These are phyloP conservation scores for Drosophila arawakana DNA, from an alignment of 1,140 invertebrate genomes.

Conservation along the genomic window DNA sequence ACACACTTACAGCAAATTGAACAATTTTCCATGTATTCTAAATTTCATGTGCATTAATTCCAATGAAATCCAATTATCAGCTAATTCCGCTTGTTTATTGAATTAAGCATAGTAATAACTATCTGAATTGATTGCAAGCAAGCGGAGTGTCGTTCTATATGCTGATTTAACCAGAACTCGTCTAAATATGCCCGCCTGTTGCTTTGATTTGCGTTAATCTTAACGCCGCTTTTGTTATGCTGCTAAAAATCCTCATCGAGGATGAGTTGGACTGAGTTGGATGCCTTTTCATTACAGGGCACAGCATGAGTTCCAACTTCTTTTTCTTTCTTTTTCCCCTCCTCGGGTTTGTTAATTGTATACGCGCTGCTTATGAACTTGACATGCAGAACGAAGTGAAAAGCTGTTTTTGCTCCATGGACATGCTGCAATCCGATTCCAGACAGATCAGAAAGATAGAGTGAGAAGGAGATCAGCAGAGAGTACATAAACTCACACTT, in stretches of 20 bases:
- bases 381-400: constrained; percentile 67
- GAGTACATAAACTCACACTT: constrained; percentile 78
- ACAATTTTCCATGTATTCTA: neutral
- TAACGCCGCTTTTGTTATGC: constrained; percentile 44
- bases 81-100: constrained; percentile 5
- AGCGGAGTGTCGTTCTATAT: constrained; percentile 27
- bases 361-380: constrained; percentile 68
- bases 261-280: neutral
- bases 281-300: constrained; percentile 52
- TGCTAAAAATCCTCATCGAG: constrained; percentile 37
- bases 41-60: neutral
- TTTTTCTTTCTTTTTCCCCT: neutral
- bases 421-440: constrained; percentile 19
- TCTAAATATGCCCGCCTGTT: constrained; percentile 38
- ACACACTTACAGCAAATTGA: neutral
- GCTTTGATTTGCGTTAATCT: constrained; percentile 66
- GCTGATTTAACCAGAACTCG: constrained; percentile 21
- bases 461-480: neutral
- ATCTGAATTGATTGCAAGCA: neutral
- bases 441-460: neutral
- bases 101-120: constrained; percentile 5
- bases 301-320: constrained; percentile 44
- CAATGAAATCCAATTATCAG: constrained; percentile 10
- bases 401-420: constrained; percentile 16
- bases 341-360: constrained; percentile 53